These are phyloP conservation scores for Thecocarcelia acutangulata DNA, from an alignment of 2,888 invertebrate genomes.

Conservation along the genomic window DNA sequence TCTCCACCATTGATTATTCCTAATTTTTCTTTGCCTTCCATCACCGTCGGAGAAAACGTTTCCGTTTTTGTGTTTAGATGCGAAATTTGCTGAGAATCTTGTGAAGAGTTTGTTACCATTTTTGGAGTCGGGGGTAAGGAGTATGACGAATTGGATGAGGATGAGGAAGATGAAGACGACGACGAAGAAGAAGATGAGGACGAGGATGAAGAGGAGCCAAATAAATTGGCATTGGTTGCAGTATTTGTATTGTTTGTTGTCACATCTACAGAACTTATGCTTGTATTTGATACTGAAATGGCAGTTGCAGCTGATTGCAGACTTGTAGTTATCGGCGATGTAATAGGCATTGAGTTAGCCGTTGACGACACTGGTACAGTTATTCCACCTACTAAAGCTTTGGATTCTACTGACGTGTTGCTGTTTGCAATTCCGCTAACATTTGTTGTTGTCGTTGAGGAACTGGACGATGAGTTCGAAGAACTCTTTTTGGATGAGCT, in stretches of 20 bases:
- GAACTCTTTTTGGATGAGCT: conserved; percentile 63
- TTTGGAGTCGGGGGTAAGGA: conserved; percentile 77
- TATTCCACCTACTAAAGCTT: conserved; percentile 29
- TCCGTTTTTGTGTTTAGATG: conserved; percentile 40
- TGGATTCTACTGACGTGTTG: conserved; percentile 37
- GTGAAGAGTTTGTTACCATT: conserved; percentile 52
- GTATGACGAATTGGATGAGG: conserved; percentile 78
- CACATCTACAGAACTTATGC: conserved; percentile 42
- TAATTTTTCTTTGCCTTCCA: conserved; percentile 53
- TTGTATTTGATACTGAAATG: conserved; percentile 24
- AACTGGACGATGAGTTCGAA: conserved; percentile 56
- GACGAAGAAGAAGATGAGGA: conserved; percentile 66
- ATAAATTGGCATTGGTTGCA: conserved; percentile 49
- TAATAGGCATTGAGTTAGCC: conserved; percentile 18
- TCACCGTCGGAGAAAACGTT: conserved; percentile 21
- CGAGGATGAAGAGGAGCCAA: conserved; percentile 61
- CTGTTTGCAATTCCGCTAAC: conserved; percentile 30
- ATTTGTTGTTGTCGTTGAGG: conserved; percentile 51
- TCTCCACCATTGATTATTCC: conserved; percentile 23
- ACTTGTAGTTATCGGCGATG: conserved; percentile 18
- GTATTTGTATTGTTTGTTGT: conserved; percentile 32
- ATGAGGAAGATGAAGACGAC: conserved; percentile 73
- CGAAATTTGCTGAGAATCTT: conserved; percentile 37
- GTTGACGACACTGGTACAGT: conserved; percentile 23
- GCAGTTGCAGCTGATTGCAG: conserved; percentile 21